A percentile compares a stretch with the other conserved stretches of the same genome.
These are phyloP conservation scores for Synodontis membranacea DNA, from an alignment of 2,113 vertebrate species.

Conservation along the genomic window DNA sequence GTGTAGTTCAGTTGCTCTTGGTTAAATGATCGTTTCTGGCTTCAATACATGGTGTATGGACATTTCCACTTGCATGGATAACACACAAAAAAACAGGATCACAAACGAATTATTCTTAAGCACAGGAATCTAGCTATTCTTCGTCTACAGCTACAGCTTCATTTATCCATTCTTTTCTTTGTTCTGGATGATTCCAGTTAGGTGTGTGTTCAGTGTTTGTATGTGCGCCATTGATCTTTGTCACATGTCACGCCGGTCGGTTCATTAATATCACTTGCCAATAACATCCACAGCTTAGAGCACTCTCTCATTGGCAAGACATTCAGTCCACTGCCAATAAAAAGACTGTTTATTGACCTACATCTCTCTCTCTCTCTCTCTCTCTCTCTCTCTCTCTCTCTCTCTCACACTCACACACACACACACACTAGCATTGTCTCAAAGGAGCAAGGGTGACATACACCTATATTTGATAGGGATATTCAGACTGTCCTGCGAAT, in stretches of 20 bases:
- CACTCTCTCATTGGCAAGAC: constrained; percentile 51
- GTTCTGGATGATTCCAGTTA: background rate
- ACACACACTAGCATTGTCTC: constrained; percentile 28
- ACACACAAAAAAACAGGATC: background rate
- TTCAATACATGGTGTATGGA: background rate
- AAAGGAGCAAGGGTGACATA: constrained; percentile 7
- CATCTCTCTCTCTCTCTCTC: constrained; percentile 12
- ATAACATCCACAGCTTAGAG: constrained; percentile 54
- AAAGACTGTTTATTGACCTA: constrained; percentile 64
- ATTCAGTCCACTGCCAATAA: constrained; percentile 63
- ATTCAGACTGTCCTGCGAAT: constrained; percentile 16
- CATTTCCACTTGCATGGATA: background rate
- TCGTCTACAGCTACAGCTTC: no score
- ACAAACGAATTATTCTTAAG: background rate
- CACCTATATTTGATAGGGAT: background rate
- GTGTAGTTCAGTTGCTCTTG: background rate
- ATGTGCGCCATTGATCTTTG: constrained; percentile 28
- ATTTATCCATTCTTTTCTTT: background rate
- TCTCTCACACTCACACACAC: background rate
- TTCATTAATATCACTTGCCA: constrained; percentile 67
- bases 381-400: background rate
- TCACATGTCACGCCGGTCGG: constrained; percentile 35
- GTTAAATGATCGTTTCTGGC: background rate
- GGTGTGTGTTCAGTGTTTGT: background rate
- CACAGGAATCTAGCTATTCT: background rate